These are phyloP conservation scores for Xiphophorus couchianus DNA, from an alignment of 2,113 vertebrate species.

Conservation along the genomic window DNA sequence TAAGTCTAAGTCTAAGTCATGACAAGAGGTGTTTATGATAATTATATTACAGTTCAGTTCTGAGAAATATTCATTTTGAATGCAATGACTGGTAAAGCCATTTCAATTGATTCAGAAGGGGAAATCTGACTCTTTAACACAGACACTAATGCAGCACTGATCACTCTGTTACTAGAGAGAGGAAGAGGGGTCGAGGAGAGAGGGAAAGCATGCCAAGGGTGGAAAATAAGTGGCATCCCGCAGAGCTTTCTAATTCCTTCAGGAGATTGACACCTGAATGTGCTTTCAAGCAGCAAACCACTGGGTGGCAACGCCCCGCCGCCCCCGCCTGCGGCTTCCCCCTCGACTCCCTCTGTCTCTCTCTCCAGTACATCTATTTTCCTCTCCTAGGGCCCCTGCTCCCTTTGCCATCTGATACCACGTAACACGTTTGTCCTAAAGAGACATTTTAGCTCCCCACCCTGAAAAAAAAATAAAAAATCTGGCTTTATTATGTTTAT, in stretches of 20 bases:
- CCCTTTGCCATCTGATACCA: not conserved
- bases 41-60: conserved; percentile 11
- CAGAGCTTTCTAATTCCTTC: conserved; percentile 73
- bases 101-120: conserved; percentile 30
- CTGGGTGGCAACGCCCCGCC: conserved; percentile 53
- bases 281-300: conserved; percentile 71
- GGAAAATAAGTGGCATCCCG: conserved; percentile 74
- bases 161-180: conserved; percentile 52
- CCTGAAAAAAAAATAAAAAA: not conserved
- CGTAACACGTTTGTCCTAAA: conserved; percentile 14
- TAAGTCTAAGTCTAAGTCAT: too few relatives aligned
- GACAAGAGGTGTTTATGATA: conserved; percentile 4
- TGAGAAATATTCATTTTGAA: conserved; percentile 6
- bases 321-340: not conserved
- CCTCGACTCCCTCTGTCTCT: not conserved
- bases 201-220: conserved; percentile 28
- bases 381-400: not conserved
- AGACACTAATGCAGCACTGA: conserved; percentile 56
- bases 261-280: conserved; percentile 80
- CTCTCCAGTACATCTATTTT: not conserved
- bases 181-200: conserved; percentile 1
- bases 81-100: conserved; percentile 18
- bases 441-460: conserved; percentile 16
- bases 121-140: conserved; percentile 24
- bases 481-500: conserved; percentile 33